These are phyloP conservation scores for Molorchus minor DNA, from an alignment of 2,888 invertebrate genomes.

Conservation along the genomic window DNA sequence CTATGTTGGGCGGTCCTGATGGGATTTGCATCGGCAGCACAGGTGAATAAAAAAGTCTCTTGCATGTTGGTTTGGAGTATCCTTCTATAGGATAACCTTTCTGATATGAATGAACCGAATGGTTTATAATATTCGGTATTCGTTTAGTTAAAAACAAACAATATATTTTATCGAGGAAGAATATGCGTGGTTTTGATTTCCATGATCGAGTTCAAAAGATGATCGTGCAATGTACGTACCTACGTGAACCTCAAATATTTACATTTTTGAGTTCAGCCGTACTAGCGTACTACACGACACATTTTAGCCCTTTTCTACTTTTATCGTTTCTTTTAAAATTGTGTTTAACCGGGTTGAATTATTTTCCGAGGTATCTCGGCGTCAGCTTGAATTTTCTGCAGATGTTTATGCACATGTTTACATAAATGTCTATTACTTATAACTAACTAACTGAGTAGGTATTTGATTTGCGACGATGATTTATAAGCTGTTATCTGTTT, in stretches of 20 bases:
- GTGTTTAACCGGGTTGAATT: neutral
- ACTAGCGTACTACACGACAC: constrained; percentile 8
- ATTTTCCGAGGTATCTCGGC: neutral
- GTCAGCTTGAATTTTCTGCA: constrained; percentile 3
- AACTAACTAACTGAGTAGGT: neutral
- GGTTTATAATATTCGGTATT: neutral
- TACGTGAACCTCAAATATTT: constrained; percentile 14
- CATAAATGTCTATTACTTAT: constrained; percentile 1
- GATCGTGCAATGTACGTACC: neutral
- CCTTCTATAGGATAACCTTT: constrained; percentile 41
- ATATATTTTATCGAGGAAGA: neutral
- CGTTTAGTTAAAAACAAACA: constrained; percentile 13
- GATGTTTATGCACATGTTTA: constrained; percentile 11
- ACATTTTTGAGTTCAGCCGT: constrained; percentile 10
- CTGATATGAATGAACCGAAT: constrained; percentile 20
- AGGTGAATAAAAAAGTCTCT: constrained; percentile 65
- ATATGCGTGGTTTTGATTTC: neutral
- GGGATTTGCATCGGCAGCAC: constrained; percentile 78
- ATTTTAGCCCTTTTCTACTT: constrained; percentile 10
- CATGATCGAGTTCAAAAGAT: neutral
- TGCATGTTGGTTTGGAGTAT: constrained; percentile 32
- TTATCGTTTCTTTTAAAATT: neutral
- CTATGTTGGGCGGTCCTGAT: constrained; percentile 77
- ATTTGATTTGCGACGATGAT: neutral
- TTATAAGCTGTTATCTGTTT: neutral